Base-by-base conservation (phyloP, 2,888 invertebrate species). In the Trissolcus japonicus region DNA sequence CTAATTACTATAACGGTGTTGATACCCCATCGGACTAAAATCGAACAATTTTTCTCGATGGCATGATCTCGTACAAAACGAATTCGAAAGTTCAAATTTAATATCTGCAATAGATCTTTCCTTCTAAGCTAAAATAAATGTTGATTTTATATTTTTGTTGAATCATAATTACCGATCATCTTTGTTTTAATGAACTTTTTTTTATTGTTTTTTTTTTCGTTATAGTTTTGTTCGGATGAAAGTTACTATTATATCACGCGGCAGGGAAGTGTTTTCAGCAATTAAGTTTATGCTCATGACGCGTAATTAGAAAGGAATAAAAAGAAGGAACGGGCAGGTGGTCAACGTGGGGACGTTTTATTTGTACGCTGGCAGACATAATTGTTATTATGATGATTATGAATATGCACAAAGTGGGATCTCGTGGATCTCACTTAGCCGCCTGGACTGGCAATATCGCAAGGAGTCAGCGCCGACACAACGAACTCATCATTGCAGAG, bases 351-450 rank as follows among this genome's bases (percentile, higher is more conserved):
- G 56, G 82, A 81, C 82, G 80, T 79, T 65, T 63, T 80, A 68
- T 80, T 66, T 68, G 79, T 80, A 79, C 86, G 87, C 19, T 87
- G 86, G 87, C 86, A 86, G 86, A 86, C 84, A 84, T 87, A 86
- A 87, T 87, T 86, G 86, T 87, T 86, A 79, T 85, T 83, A 84
- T 85, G 86, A 86, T 87, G 84, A 87, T 87, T 86, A 87, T 86
- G 83, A 85, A 82, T 82, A 75, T 19, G 80, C 78, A 53, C 73
- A 69, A 65, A 78, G 78, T 75, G 81, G 81, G 82, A 83, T 81
- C 74, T 79, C 69, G 71, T 77, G 81, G 81, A 83, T 81, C 73
- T 79, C 71, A 76, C 75, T 69, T 62, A 62, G 76, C 76, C 67
- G 76, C 57, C 67, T 77, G 76, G 66, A 67, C 59, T 7, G 29